These are phyloP conservation scores for Pyralis farinalis DNA, from an alignment of 2,888 invertebrate genomes.

Conservation along the genomic window DNA sequence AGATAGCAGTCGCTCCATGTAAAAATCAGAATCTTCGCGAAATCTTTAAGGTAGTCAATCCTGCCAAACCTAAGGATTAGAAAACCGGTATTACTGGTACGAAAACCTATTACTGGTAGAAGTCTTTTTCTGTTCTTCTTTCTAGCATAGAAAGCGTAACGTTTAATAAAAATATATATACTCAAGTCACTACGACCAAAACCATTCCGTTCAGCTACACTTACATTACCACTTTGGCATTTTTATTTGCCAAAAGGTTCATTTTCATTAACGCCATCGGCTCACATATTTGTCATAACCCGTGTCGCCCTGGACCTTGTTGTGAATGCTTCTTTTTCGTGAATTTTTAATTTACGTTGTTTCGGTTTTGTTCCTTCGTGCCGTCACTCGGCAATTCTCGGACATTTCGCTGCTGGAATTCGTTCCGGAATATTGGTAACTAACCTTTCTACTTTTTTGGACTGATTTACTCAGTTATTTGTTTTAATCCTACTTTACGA, in stretches of 20 bases:
- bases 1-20: no score
- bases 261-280: constrained; percentile 77
- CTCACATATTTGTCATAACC: constrained; percentile 81
- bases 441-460: constrained; percentile 16
- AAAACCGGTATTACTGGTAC: no score
- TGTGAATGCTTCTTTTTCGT: constrained; percentile 61
- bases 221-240: constrained; percentile 38
- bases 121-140: no score
- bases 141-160: no score
- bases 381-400: constrained; percentile 42
- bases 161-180: no score
- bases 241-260: constrained; percentile 56
- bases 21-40: no score
- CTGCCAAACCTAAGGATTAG: no score
- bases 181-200: no score
- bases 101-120: no score
- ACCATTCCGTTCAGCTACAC: constrained; percentile 27
- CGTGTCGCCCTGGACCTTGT: constrained; percentile 44
- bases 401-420: constrained; percentile 44
- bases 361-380: constrained; percentile 63
- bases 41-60: no score
- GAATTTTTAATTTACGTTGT: constrained; percentile 74
- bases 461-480: constrained; percentile 5
- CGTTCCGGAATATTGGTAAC: constrained; percentile 26
- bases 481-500: constrained; percentile 11